These are phyloP conservation scores for Gouania willdenowi DNA, from an alignment of 2,797 vertebrate species.

Conservation along the genomic window DNA sequence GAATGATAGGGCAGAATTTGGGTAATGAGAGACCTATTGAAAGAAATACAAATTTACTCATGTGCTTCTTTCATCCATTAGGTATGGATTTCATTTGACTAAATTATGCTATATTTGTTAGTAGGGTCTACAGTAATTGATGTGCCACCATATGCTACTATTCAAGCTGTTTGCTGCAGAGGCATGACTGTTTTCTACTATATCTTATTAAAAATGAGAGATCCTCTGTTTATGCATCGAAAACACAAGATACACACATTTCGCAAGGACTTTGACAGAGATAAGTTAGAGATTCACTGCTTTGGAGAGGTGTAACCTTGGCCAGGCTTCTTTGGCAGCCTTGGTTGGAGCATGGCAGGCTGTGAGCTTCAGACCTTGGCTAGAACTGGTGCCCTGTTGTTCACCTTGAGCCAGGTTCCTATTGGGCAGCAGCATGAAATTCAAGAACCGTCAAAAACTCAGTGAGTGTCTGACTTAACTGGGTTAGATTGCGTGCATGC, in stretches of 20 bases:
- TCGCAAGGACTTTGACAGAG: slow-evolving; percentile 55
- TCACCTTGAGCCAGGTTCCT: slow-evolving; percentile 61
- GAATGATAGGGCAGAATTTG: no score
- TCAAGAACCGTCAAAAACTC: slow-evolving; percentile 47
- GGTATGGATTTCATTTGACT: slow-evolving; percentile 68
- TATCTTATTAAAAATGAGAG: no score
- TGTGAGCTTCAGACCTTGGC: slow-evolving; percentile 39
- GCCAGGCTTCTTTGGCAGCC: slow-evolving; percentile 48
- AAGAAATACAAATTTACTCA: slow-evolving; percentile 68
- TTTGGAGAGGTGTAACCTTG: slow-evolving; percentile 59
- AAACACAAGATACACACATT: no score
- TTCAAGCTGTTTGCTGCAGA: slow-evolving; percentile 51
- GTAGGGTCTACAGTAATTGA: no score
- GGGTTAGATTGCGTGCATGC: slow-evolving; percentile 54
- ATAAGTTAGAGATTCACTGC: slow-evolving; percentile 42
- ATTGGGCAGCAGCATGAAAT: slow-evolving; percentile 36
- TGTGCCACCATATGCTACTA: slow-evolving; percentile 59
- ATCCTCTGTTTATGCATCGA: no score
- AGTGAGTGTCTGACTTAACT: slow-evolving; percentile 55
- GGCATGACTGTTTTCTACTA: slow-evolving; percentile 8
- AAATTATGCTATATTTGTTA: no score
- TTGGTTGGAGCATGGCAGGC: slow-evolving; percentile 50
- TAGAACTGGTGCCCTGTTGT: slow-evolving; percentile 33
- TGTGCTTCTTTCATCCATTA: slow-evolving; percentile 59
- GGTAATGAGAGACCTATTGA: no score